Evolutionary conservation across 2,888 invertebrate species (phyloP).

Genomic region (Melanargia galathea): DNA sequence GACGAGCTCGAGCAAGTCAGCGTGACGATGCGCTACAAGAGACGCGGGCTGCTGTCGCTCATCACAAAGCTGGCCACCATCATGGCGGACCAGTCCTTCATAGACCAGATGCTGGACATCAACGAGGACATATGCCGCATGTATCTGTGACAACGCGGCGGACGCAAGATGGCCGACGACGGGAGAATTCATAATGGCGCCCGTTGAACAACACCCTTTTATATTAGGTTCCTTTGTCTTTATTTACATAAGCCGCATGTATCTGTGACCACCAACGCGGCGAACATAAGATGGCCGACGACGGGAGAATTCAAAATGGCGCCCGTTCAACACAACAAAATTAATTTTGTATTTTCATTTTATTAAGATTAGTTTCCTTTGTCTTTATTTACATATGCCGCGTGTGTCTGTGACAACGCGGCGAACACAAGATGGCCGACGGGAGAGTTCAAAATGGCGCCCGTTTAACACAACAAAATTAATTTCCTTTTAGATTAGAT

Average conservation of each 20-base stretch:
- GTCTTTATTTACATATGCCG: background rate
- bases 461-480: background rate
- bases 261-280: slow-evolving; percentile 78
- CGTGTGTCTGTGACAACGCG: no score
- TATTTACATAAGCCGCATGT: slow-evolving; percentile 90
- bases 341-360: background rate
- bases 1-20: slow-evolving; percentile 86
- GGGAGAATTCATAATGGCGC: slow-evolving; percentile 24
- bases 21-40: slow-evolving; percentile 87
- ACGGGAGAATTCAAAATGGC: slow-evolving; percentile 25
- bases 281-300: slow-evolving; percentile 53
- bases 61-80: slow-evolving; percentile 86
- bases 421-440: no score
- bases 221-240: no score
- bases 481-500: background rate
- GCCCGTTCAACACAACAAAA: background rate
- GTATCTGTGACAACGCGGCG: slow-evolving; percentile 79
- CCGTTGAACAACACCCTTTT: no score
- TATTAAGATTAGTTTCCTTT: background rate
- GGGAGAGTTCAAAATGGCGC: slow-evolving; percentile 24
- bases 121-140: slow-evolving; percentile 91
- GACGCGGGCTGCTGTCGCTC: slow-evolving; percentile 83
- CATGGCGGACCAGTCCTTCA: slow-evolving; percentile 87
- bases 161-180: slow-evolving; percentile 53
- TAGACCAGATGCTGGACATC: slow-evolving; percentile 89